phyloP scores from a whole-genome alignment of 2,888 invertebrate species.

The Drosophila tripunctata region DNA sequence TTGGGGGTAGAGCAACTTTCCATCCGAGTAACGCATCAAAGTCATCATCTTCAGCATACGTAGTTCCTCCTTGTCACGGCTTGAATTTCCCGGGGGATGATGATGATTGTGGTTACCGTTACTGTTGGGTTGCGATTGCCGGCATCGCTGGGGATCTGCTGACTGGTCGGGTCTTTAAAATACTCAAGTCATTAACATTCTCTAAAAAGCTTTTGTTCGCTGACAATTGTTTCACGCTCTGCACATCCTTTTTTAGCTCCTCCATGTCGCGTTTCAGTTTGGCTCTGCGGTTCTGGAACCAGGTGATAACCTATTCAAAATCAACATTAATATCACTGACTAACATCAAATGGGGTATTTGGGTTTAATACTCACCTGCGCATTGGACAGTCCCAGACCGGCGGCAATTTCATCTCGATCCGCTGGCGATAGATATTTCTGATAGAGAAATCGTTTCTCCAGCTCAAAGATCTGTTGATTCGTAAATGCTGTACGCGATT shows the following conservation, averaged over 20 bases:
- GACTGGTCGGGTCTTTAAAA: slow-evolving; percentile 94
- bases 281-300: slow-evolving; percentile 97
- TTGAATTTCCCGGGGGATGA: slow-evolving; percentile 30
- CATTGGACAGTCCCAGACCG: slow-evolving; percentile 96
- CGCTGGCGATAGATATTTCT: slow-evolving; percentile 98
- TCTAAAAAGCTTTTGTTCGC: slow-evolving; percentile 95
- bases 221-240: slow-evolving; percentile 94
- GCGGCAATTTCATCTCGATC: slow-evolving; percentile 98
- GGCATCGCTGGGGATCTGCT: slow-evolving; percentile 74
- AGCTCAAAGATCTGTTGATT: slow-evolving; percentile 99
- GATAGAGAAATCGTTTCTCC: slow-evolving; percentile 98
- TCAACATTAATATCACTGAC: too few relatives aligned
- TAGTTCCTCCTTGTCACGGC: slow-evolving; percentile 82
- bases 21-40: slow-evolving; percentile 81
- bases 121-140: slow-evolving; percentile 39
- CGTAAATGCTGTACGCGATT: slow-evolving; percentile 98
- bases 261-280: slow-evolving; percentile 98
- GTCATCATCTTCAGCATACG: slow-evolving; percentile 83
- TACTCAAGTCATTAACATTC: slow-evolving; percentile 95
- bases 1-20: slow-evolving; percentile 62
- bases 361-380: slow-evolving; percentile 87
- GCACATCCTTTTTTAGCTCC: slow-evolving; percentile 98
- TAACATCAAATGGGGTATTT: too few relatives aligned
- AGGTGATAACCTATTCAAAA: slow-evolving; percentile 94
- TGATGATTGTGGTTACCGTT: slow-evolving; percentile 24